These are phyloP conservation scores for Synanthedon vespiformis DNA, from an alignment of 2,888 invertebrate genomes.

Conservation along the genomic window DNA sequence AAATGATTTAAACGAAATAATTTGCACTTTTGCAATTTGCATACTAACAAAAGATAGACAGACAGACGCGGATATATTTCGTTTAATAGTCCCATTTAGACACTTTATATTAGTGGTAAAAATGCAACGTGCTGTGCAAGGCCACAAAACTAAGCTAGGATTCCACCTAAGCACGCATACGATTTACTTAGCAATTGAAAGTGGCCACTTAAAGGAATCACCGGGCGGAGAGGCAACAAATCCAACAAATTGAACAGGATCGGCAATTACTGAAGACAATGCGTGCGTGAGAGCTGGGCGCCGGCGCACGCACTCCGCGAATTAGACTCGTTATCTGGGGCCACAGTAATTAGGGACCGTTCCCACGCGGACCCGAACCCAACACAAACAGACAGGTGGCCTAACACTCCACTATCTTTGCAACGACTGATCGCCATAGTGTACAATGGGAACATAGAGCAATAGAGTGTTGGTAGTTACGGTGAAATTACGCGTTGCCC, in stretches of 20 bases:
- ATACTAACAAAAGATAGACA: no score
- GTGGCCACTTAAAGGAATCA: constrained; percentile 68
- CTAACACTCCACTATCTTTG: constrained; percentile 10
- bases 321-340: constrained; percentile 64
- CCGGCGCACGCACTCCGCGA: constrained; percentile 63
- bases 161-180: constrained; percentile 7
- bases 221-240: constrained; percentile 59
- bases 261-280: constrained; percentile 70
- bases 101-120: neutral
- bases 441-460: no score
- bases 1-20: no score
- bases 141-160: neutral
- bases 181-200: constrained; percentile 65
- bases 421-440: no score
- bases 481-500: no score
- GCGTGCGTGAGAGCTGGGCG: constrained; percentile 64
- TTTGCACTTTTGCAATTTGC: no score
- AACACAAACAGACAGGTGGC: constrained; percentile 25
- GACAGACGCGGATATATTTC: no score
- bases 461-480: no score
- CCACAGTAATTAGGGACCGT: constrained; percentile 58
- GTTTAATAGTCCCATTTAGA: no score
- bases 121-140: neutral
- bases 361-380: constrained; percentile 48
- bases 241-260: constrained; percentile 66